Base-by-base conservation (phyloP, 2,113 vertebrate species). In the Pterophyllum scalare region DNA sequence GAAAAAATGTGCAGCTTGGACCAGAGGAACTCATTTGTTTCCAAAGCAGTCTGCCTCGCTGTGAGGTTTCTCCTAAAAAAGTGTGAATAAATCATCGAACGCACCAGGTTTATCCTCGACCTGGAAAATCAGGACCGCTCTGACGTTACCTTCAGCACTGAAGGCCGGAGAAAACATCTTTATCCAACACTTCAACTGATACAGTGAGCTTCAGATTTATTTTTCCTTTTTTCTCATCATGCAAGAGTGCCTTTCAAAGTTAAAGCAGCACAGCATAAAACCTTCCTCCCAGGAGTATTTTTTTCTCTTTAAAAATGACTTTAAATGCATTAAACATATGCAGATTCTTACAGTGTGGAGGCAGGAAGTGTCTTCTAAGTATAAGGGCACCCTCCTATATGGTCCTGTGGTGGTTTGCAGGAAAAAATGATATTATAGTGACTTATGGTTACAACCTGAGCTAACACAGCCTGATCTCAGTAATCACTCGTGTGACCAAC, bases 1-100 rank as follows among this genome's bases (percentile, higher is more conserved):
- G 26, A 8, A 49, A 80, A 79, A 54, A 78, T 57, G 33, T 67
- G 28, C 60, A 8, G 59, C 38, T 80, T 61, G 59, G 81, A 60
- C 2, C 28, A 75, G 6, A 49, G n/a, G 19, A n/a, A 26, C 13
- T 1, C 6, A 11, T n/a, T 58, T 80, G 64, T 67, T 67, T 67
- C 64, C 77, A 80, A 78, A 6, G 11, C 28, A 58, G 5, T 1
- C 17, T 54, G 59, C 78, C 24, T 61, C 33, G 13, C 4, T 43
- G 57, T 77, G 59, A 43, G 0, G 64, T 28, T 70, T 70, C 64
- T 49, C 15, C 19, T 43, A 28, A 0, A 49, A 49, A 67, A 11
- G 0, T 28, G 9, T 70, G 40, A 49, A 12, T 49, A 28, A 28
- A 17, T 43, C 22, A 0, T 49, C 0, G 19, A 19, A 28, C 26